Base-by-base conservation (phyloP, 2,888 invertebrate species). In the Hydraecia micacea region DNA sequence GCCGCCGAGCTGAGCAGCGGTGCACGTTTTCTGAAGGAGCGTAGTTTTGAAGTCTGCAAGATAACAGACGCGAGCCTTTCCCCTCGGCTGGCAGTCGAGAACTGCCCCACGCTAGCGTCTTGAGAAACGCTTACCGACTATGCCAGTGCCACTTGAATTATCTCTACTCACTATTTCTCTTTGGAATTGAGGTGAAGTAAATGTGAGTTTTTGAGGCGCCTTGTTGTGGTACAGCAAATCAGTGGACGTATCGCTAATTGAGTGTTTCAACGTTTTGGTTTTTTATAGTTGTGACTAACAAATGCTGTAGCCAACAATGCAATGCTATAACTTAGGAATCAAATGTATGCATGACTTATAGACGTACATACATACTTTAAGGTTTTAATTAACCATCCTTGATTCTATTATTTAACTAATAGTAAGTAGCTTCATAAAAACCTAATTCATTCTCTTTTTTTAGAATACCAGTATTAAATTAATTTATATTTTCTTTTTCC, bases 11-110 rank as follows among this genome's bases (percentile, higher is more conserved):
- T 90, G 84, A 88, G 86, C 86, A 84, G 75, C 73, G 79, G 80
- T 83, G 91, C 92, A 92, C 91, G 90, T 90, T 86, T 89, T 87
- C 74, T 83, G 84, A 86, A 91, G 86, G 89, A 86, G 88, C 83
- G 84, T 88, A 92, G 91, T 92, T 92, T 87, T 88, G 88, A 90
- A 90, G 90, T 88, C 89, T 86, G 81, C 79, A 85, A 90, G 91
- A 93, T 93, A 93, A 92, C 93, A 92, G 90, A 91, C 91, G 91
- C 78, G 84, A 86, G 83, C 83, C 81, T 81, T 88, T 87, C 72
- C 42, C 68, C 74, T 75, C 77, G 63, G 87, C 88, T 91, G 28
- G 69, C 66, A 76, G 65, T 70, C 63, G 72, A 90, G 88, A 88
- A 87, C 82, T 85, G 83, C 83, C 86, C 86, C 66, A 79, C 79